phyloP scores from a whole-genome alignment of 1,140 invertebrate species.

The Sitophilus oryzae region DNA sequence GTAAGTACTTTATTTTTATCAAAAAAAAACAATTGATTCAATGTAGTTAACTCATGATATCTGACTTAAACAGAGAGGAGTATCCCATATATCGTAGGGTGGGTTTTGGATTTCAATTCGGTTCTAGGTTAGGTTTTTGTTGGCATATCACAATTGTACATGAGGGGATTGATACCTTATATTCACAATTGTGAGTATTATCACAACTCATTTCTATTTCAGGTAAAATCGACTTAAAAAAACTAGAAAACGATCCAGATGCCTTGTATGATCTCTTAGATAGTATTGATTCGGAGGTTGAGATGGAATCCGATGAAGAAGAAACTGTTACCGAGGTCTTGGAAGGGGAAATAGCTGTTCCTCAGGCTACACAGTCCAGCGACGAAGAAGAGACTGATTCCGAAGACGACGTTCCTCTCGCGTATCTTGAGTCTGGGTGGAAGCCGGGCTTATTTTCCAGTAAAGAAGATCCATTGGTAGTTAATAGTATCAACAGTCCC shows the following conservation, averaged over 20 bases:
- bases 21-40: not conserved
- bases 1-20: not conserved
- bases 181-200: not conserved
- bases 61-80: not conserved
- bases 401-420: too few species aligned
- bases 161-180: not conserved
- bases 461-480: too few species aligned
- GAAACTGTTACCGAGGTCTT: not conserved
- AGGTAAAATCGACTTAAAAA: not conserved
- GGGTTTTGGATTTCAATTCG: not conserved
- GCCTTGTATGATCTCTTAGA: not conserved
- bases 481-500: not conserved
- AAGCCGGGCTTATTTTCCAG: not conserved
- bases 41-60: not conserved
- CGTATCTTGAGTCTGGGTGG: not conserved
- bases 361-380: not conserved
- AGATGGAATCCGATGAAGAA: not conserved
- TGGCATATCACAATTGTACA: not conserved
- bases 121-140: not conserved
- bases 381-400: not conserved
- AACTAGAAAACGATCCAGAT: not conserved
- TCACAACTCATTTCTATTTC: not conserved
- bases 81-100: not conserved
- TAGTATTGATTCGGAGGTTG: not conserved
- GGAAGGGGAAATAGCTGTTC: not conserved